phyloP scores from a whole-genome alignment of 2,888 invertebrate genomes.

The Rhagophthalmus giganteus region DNA sequence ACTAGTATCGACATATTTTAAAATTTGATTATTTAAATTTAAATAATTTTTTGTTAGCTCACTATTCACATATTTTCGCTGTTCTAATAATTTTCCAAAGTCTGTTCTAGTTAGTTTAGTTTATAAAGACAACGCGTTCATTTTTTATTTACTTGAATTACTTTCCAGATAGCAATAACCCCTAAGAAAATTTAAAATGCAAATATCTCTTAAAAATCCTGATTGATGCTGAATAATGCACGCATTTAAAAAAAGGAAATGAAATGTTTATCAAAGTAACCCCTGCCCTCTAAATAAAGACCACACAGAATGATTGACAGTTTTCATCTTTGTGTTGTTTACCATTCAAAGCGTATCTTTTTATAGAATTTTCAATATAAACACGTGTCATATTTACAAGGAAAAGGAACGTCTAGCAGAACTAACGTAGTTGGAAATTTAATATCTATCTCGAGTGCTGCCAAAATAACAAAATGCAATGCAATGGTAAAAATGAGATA shows the following conservation, averaged over 20 bases:
- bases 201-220: constrained; percentile 11
- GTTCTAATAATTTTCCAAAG: too few relatives aligned
- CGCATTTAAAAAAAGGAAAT: constrained; percentile 50
- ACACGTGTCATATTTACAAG: constrained; percentile 27
- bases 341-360: constrained; percentile 36
- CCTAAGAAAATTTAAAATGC: too few relatives aligned
- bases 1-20: too few relatives aligned
- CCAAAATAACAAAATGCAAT: background rate
- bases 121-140: too few relatives aligned
- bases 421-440: background rate
- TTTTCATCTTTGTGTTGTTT: constrained; percentile 41
- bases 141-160: too few relatives aligned
- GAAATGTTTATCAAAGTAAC: constrained; percentile 52
- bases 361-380: constrained; percentile 28
- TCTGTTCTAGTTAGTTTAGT: too few relatives aligned
- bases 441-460: background rate
- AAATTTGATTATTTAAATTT: too few relatives aligned
- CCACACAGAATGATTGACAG: constrained; percentile 38
- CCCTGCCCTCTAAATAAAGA: constrained; percentile 39
- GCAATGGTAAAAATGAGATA: background rate
- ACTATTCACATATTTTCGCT: too few relatives aligned
- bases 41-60: too few relatives aligned
- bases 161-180: too few relatives aligned
- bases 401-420: constrained; percentile 1
- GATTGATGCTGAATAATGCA: constrained; percentile 15